These are phyloP conservation scores for Drymodes brunneopygia DNA, from an alignment of 2,113 vertebrate species.

Conservation along the genomic window DNA sequence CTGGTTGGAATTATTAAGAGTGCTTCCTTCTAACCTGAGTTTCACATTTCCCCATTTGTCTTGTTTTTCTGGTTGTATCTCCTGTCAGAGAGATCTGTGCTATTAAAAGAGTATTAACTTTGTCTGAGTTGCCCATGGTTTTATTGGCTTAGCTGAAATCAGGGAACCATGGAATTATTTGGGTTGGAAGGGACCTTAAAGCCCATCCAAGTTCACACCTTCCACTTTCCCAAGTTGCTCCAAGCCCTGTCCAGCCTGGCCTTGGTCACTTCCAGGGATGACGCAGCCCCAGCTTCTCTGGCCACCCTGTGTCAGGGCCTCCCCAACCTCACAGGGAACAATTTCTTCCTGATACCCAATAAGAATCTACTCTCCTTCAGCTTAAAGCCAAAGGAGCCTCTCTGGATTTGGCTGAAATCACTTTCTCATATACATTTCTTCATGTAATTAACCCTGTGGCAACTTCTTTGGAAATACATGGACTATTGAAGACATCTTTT, in stretches of 20 bases:
- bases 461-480: background rate
- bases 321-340: rapidly evolving
- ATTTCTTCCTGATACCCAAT: background rate
- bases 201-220: background rate
- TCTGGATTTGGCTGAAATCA: background rate
- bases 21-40: background rate
- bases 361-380: background rate
- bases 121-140: background rate
- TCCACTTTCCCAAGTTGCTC: background rate
- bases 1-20: background rate
- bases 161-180: background rate
- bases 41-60: background rate
- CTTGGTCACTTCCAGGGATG: background rate
- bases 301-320: background rate
- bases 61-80: background rate
- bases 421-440: background rate
- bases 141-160: background rate
- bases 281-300: background rate
- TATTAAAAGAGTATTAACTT: background rate
- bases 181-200: background rate
- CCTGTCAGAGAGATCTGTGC: background rate
- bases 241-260: background rate
- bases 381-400: background rate
- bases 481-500: background rate
- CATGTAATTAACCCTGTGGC: background rate